Base-by-base conservation (phyloP, 2,797 vertebrate species). In the Mionectes olivaceus region DNA sequence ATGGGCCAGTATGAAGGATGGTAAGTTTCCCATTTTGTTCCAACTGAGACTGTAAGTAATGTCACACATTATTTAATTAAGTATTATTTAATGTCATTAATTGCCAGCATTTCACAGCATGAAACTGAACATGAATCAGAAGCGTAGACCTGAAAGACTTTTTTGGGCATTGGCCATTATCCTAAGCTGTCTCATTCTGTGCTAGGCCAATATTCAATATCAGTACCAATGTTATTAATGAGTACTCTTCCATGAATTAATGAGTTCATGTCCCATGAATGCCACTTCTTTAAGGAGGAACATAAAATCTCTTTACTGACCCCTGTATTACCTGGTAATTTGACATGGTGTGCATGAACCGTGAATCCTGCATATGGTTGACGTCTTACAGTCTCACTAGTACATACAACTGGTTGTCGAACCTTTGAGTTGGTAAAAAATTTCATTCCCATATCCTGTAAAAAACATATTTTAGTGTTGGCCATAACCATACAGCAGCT, bases 361-460 rank as follows among this genome's bases (percentile, higher is more conserved):
- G 59, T 4, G 15, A 75, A 88, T 53, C 46, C 90, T 33, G 87
- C 33, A 80, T 77, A 77, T 2, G 84, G 24, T 1, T 43, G 32
- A n/a, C 89, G 92, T 33, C 95, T 93, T n/a, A 53, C 37, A 50
- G 75, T 84, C 39, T 95, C 94, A 43, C 90, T 44, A 27, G 53
- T 9, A 65, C 98, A 98, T 19, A 98, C 10, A 49, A 96, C 93
- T 30, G 97, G 97, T 25, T 97, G 97, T 35, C 71, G 96, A 81
- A 98, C 88, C 52, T 88, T 95, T 19, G 97, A 95, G 78, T 98
- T 98, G 35, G 98, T 98, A 67, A 98, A 96, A 82, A 97, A 90
- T 88, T 98, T 98, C 39, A 98, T 93, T 71, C 97, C 97, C 89
- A 97, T 95, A 16, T 74, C 78, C 98, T 98, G 94, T 50, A 90